These are phyloP conservation scores for Morone chrysops DNA, from an alignment of 2,113 vertebrate genomes.

Conservation along the genomic window DNA sequence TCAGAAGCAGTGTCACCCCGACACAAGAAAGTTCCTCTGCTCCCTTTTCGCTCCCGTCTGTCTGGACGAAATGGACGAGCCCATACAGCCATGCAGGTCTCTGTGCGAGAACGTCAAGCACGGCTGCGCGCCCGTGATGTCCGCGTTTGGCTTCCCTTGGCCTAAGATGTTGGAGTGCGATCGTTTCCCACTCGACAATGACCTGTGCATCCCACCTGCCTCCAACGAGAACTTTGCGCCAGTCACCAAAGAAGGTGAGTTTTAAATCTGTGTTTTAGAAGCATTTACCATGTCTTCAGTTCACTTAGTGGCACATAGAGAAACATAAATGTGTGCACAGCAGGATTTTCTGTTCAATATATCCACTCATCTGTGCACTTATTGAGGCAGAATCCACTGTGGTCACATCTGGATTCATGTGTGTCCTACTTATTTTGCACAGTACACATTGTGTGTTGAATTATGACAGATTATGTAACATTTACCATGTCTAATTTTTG, in stretches of 20 bases:
- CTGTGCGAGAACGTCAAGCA: slow-evolving; percentile 93
- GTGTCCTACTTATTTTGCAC: neutral
- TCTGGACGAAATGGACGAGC: slow-evolving; percentile 94
- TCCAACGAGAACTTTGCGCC: slow-evolving; percentile 86
- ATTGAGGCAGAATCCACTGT: neutral
- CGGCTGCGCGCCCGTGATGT: slow-evolving; percentile 97
- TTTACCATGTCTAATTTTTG: slow-evolving; percentile 7
- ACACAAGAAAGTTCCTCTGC: slow-evolving; percentile 98
- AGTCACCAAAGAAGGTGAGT: slow-evolving; percentile 89
- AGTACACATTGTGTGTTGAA: neutral
- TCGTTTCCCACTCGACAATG: slow-evolving; percentile 94
- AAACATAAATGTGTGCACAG: too few relatives aligned
- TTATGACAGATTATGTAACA: neutral
- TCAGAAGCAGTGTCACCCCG: slow-evolving; percentile 96
- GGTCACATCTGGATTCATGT: neutral
- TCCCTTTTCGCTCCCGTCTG: slow-evolving; percentile 98
- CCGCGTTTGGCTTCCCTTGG: slow-evolving; percentile 97
- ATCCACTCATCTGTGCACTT: too few relatives aligned
- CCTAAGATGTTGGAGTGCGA: slow-evolving; percentile 96
- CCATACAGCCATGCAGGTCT: slow-evolving; percentile 95
- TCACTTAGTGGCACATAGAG: neutral
- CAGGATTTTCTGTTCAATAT: neutral
- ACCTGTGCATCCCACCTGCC: slow-evolving; percentile 96
- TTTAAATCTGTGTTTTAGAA: neutral
- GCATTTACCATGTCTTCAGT: too few relatives aligned